Evolutionary conservation across 2,888 invertebrate species (phyloP).

Genomic region (Morpho achilles): DNA sequence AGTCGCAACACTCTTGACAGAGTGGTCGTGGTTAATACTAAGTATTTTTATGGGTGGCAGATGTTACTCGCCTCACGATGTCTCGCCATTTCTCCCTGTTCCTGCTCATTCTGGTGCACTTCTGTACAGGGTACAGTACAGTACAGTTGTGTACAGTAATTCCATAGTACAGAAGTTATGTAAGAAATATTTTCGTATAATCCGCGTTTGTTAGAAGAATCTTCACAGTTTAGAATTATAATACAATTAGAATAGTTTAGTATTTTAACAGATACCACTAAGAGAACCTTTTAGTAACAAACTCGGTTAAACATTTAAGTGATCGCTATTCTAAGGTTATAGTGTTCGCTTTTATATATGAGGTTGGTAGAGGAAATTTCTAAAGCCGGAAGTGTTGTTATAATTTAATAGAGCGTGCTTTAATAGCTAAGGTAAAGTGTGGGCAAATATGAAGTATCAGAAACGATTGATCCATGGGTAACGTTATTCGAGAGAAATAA

Average conservation of each 20-base stretch:
- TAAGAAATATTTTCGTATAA: not conserved
- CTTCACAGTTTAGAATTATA: too few species aligned
- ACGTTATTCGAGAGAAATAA: too few species aligned
- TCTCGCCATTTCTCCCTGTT: too few species aligned
- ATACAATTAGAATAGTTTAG: too few species aligned
- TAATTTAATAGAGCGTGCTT: conserved; percentile 17
- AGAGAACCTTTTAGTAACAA: too few species aligned
- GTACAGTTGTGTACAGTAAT: not conserved
- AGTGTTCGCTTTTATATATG: conserved; percentile 7
- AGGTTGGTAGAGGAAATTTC: conserved; percentile 4
- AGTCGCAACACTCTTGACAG: too few species aligned
- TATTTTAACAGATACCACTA: not conserved
- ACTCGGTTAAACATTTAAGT: conserved; percentile 16
- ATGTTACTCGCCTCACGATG: too few species aligned
- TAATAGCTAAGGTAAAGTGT: conserved; percentile 2
- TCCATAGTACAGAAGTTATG: not conserved
- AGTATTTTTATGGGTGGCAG: too few species aligned
- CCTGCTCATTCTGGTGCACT: too few species aligned
- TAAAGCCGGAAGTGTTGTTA: conserved; percentile 10
- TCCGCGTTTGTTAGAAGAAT: too few species aligned
- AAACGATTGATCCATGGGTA: conserved; percentile 3
- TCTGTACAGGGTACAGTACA: too few species aligned
- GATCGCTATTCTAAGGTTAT: conserved; percentile 2
- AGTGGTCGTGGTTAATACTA: too few species aligned
- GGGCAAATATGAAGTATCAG: conserved; percentile 1